Conservation (phyloP, 2,113 vertebrate species). For the Oncorhynchus masou region DNA sequence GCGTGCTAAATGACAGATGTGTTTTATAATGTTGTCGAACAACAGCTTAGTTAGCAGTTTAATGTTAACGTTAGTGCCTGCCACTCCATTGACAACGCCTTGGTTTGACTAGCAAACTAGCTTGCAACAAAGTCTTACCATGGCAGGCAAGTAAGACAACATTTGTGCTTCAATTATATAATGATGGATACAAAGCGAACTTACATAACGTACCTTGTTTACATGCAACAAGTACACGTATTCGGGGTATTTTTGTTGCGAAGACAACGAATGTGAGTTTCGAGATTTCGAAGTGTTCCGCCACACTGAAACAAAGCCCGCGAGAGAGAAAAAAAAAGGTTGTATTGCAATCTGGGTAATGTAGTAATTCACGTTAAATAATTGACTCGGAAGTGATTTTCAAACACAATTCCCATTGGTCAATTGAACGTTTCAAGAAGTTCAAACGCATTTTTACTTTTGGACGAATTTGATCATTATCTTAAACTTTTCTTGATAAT, state of each 20-base stretch:
- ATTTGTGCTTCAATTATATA: background rate
- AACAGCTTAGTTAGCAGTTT: too few relatives aligned
- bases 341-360: slow-evolving; percentile 32
- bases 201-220: slow-evolving; percentile 35
- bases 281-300: slow-evolving; percentile 58
- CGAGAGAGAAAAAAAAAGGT: slow-evolving; percentile 52
- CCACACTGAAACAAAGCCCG: slow-evolving; percentile 76
- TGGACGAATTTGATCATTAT: too few relatives aligned
- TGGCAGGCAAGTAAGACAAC: background rate
- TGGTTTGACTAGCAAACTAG: too few relatives aligned
- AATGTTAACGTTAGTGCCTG: too few relatives aligned
- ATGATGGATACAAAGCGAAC: background rate
- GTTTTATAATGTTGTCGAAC: too few relatives aligned
- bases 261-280: slow-evolving; percentile 38
- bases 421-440: slow-evolving; percentile 11
- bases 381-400: slow-evolving; percentile 56
- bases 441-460: slow-evolving; percentile 45
- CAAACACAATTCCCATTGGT: too few relatives aligned
- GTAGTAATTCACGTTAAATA: slow-evolving; percentile 55
- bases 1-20: too few relatives aligned
- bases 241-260: background rate
- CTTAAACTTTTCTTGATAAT: too few relatives aligned
- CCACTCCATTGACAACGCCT: too few relatives aligned
- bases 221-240: background rate
- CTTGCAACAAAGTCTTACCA: background rate